These are phyloP conservation scores for Mystacornis crossleyi DNA, from an alignment of 2,113 vertebrate genomes.

Conservation along the genomic window DNA sequence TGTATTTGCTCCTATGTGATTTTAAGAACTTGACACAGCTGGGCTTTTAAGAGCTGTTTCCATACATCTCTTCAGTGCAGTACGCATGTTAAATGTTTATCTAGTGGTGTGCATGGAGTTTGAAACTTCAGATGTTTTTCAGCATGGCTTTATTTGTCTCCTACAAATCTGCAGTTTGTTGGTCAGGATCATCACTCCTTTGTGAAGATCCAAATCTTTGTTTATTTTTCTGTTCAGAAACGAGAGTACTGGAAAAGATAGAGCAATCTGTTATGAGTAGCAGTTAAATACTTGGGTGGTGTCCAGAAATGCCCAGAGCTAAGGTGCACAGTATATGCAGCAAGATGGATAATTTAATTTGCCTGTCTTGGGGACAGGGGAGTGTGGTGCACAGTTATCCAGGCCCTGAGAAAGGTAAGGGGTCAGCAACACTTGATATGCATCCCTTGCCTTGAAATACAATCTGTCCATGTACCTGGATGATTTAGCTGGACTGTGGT, in stretches of 20 bases:
- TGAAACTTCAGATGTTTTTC: background rate
- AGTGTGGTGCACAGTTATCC: background rate
- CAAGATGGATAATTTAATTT: background rate
- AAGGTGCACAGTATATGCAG: background rate
- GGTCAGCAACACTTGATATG: background rate
- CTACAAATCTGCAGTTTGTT: background rate
- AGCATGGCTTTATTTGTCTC: background rate
- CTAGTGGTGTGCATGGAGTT: background rate
- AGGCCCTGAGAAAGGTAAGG: background rate
- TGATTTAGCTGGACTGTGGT: background rate
- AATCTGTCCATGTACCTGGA: background rate
- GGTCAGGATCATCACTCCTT: background rate
- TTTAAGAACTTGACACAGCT: background rate
- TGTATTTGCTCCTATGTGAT: background rate
- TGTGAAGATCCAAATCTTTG: background rate
- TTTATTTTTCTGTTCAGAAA: background rate
- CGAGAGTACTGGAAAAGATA: background rate
- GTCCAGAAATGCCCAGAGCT: background rate
- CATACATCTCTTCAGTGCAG: background rate
- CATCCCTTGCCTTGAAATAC: background rate
- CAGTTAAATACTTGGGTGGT: background rate
- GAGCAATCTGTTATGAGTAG: background rate
- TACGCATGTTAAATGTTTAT: background rate
- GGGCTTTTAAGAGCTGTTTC: background rate
- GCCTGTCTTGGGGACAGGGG: background rate